These are phyloP conservation scores for Archips xylosteana DNA, from an alignment of 2,888 invertebrate genomes.

Conservation along the genomic window DNA sequence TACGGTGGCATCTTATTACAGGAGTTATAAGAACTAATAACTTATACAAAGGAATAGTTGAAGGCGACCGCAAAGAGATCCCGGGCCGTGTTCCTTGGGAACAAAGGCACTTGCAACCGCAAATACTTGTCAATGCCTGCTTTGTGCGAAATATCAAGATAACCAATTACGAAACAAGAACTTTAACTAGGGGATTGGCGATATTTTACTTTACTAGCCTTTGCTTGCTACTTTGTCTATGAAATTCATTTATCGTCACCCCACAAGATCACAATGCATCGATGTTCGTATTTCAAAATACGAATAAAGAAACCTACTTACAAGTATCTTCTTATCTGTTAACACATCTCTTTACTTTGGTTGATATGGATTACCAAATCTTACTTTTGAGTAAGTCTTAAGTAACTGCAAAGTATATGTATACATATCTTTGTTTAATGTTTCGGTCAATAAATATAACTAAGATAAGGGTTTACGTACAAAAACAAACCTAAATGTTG, in stretches of 20 bases:
- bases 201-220: not conserved
- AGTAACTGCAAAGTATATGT: too few species aligned
- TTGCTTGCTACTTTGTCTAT: not conserved
- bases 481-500: too few species aligned
- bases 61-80: conserved; percentile 28
- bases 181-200: not conserved
- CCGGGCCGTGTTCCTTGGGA: conserved; percentile 7
- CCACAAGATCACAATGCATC: too few species aligned
- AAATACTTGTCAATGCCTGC: conserved; percentile 25
- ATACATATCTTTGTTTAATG: too few species aligned
- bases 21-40: conserved; percentile 20
- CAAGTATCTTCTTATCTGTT: too few species aligned
- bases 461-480: too few species aligned
- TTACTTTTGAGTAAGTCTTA: too few species aligned
- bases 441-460: too few species aligned
- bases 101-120: conserved; percentile 32
- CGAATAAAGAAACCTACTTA: too few species aligned
- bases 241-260: not conserved
- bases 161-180: conserved; percentile 22
- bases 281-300: too few species aligned
- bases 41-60: conserved; percentile 39
- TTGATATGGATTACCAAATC: too few species aligned
- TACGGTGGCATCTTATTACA: conserved; percentile 21
- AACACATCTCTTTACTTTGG: too few species aligned
- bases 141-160: conserved; percentile 26